Conservation (phyloP, 2,797 vertebrate species). For the Xenops minutus region DNA sequence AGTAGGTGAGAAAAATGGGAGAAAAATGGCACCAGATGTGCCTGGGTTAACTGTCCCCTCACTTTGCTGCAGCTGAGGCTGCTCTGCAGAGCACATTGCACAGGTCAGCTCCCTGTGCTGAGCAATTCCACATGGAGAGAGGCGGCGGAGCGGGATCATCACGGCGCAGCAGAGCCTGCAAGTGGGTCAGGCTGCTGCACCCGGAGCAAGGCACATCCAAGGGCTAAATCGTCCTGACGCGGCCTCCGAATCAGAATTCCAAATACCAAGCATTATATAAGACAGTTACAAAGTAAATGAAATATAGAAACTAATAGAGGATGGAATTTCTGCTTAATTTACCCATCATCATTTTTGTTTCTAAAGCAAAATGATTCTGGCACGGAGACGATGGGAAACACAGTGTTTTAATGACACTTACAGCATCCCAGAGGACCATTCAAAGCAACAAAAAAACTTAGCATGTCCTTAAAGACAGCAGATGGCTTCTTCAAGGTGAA, state of each 20-base stretch:
- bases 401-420: constrained; percentile 12
- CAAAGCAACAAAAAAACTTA: neutral
- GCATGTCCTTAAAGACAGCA: constrained; percentile 60
- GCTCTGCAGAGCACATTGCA: neutral
- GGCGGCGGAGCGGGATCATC: rapidly evolving
- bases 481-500: constrained; percentile 74
- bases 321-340: constrained; percentile 19
- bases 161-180: neutral
- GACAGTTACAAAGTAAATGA: neutral
- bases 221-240: neutral
- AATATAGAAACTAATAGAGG: neutral
- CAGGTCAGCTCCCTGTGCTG: rapidly evolving
- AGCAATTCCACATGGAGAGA: rapidly evolving
- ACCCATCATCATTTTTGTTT: neutral
- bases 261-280: rapidly evolving
- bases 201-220: rapidly evolving
- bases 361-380: neutral
- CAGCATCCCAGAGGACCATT: constrained; percentile 25
- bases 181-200: neutral
- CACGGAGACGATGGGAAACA: neutral
- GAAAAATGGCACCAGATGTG: neutral
- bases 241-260: neutral
- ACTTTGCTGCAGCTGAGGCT: neutral
- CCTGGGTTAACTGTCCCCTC: neutral
- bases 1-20: neutral